These are phyloP conservation scores for Saccostrea glomerata DNA, from an alignment of 1,140 invertebrate species.

Conservation along the genomic window DNA sequence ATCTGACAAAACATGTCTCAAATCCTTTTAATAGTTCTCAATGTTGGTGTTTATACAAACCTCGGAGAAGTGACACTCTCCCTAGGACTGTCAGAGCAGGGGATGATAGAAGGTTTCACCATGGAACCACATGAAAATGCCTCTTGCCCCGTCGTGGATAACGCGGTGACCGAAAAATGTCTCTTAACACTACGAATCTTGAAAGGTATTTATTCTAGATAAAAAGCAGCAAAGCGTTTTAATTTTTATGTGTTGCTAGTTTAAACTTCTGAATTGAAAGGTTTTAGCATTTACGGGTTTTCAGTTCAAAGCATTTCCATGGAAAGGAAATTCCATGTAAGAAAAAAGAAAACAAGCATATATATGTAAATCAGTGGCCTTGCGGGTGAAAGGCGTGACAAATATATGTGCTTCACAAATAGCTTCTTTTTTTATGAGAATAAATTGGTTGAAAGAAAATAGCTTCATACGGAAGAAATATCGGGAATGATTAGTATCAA, in stretches of 20 bases:
- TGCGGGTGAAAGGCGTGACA: neutral
- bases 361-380: slow-evolving; percentile 15
- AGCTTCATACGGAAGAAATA: neutral
- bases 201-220: slow-evolving; percentile 33
- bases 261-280: slow-evolving; percentile 32
- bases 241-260: slow-evolving; percentile 34
- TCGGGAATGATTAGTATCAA: too few species aligned
- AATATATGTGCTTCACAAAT: neutral
- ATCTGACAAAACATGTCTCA: slow-evolving; percentile 33
- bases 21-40: slow-evolving; percentile 35
- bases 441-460: neutral
- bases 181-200: neutral
- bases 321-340: slow-evolving; percentile 19
- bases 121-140: slow-evolving; percentile 26
- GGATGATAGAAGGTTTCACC: slow-evolving; percentile 10
- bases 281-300: slow-evolving; percentile 16
- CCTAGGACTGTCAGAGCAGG: neutral
- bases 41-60: slow-evolving; percentile 25
- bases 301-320: slow-evolving; percentile 5
- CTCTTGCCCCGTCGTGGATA: neutral
- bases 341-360: neutral
- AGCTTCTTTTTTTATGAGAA: neutral
- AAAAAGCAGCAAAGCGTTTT: slow-evolving; percentile 21
- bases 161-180: slow-evolving; percentile 27
- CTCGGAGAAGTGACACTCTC: slow-evolving; percentile 1